Evolutionary conservation across 2,888 invertebrate genomes (phyloP).

Genomic region (Hypena proboscidalis): DNA sequence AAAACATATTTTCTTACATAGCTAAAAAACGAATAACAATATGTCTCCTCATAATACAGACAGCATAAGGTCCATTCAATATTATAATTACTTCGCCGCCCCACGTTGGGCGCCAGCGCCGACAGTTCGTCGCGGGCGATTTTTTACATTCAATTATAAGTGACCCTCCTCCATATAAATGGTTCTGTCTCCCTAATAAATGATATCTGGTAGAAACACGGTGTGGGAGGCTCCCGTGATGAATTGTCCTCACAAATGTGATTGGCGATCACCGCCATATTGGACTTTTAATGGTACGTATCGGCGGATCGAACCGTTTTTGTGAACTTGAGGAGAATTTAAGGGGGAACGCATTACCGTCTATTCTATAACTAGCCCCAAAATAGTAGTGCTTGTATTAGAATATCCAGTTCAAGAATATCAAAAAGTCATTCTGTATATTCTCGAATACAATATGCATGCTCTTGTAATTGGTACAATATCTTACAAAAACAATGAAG

Average conservation of each 20-base stretch:
- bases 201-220: slow-evolving; percentile 66
- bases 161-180: slow-evolving; percentile 79
- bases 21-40: too few species aligned
- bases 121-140: slow-evolving; percentile 53
- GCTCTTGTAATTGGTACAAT: too few species aligned
- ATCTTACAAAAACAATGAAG: too few species aligned
- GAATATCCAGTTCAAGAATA: too few species aligned
- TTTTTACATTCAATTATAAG: slow-evolving; percentile 82
- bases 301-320: neutral
- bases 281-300: slow-evolving; percentile 11
- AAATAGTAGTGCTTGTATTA: too few species aligned
- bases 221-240: slow-evolving; percentile 74
- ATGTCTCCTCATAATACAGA: neutral
- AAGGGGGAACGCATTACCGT: too few species aligned
- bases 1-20: too few species aligned
- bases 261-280: slow-evolving; percentile 53
- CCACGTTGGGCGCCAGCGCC: slow-evolving; percentile 55
- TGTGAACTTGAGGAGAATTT: too few species aligned
- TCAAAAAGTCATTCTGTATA: too few species aligned
- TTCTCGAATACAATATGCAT: too few species aligned
- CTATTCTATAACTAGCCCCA: too few species aligned
- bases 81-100: slow-evolving; percentile 73
- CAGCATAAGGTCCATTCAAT: slow-evolving; percentile 69
- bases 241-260: slow-evolving; percentile 57
- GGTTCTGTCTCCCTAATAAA: slow-evolving; percentile 80